Evolutionary conservation across 2,113 vertebrate genomes (phyloP).

Genomic region (Phasianus colchicus): DNA sequence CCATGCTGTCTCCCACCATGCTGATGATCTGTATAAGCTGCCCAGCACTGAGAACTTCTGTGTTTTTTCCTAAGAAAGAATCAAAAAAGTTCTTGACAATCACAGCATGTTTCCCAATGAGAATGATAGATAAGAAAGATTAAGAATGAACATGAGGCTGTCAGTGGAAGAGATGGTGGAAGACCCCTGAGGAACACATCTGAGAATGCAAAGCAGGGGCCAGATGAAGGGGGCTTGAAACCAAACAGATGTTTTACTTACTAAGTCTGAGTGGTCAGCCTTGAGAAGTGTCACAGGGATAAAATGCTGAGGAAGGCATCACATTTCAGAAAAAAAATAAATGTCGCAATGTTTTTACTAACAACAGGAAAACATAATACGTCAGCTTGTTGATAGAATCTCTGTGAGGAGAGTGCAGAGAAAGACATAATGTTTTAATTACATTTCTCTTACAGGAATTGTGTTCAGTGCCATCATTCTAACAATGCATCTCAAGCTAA

Average conservation of each 20-base stretch:
- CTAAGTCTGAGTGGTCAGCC: background rate
- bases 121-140: background rate
- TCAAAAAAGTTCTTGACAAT: background rate
- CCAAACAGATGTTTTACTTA: constrained; percentile 10
- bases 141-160: background rate
- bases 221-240: rapidly evolving
- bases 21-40: background rate
- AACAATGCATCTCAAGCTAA: constrained; percentile 78
- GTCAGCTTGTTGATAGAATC: constrained; percentile 14
- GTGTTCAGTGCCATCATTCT: constrained; percentile 86
- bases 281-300: background rate
- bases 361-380: background rate
- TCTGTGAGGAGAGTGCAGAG: background rate
- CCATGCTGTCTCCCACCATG: background rate
- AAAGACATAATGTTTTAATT: background rate
- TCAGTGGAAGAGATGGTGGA: background rate
- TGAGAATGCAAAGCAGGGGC: background rate
- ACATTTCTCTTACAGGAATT: constrained; percentile 81
- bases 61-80: background rate
- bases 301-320: constrained; percentile 12
- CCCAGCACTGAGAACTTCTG: background rate
- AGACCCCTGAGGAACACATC: background rate
- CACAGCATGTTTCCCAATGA: rapidly evolving
- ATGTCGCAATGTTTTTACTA: constrained; percentile 22
- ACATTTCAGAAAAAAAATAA: constrained; percentile 50